Conservation (phyloP, 2,888 invertebrate species). For the Callimorpha dominula region DNA sequence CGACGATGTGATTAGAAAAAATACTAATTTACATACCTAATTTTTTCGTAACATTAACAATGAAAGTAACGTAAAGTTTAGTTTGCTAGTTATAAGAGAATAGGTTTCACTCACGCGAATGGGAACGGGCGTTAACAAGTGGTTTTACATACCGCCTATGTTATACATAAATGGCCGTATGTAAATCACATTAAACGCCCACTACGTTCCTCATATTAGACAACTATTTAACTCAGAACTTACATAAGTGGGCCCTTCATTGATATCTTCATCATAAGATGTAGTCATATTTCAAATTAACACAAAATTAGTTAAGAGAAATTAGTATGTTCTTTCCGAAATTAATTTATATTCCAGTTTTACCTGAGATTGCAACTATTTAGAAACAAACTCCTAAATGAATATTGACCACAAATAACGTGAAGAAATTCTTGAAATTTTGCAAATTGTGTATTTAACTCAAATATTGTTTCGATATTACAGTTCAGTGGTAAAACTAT, state of each 20-base stretch:
- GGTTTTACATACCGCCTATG: constrained; percentile 21
- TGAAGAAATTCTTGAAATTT: no score
- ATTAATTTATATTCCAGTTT: no score
- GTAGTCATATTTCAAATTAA: neutral
- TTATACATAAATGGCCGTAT: constrained; percentile 7
- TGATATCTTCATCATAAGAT: neutral
- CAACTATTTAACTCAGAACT: neutral
- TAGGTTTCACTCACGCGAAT: neutral
- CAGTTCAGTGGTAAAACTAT: no score
- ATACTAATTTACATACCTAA: constrained; percentile 40
- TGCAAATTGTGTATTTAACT: no score
- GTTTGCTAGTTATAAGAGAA: neutral
- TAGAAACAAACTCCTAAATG: no score
- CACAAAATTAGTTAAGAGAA: neutral
- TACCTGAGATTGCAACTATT: no score
- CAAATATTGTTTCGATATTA: no score
- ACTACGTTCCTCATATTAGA: constrained; percentile 3
- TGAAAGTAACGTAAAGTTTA: neutral
- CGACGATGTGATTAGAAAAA: constrained; percentile 58
- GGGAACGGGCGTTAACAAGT: constrained; percentile 17
- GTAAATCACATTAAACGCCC: constrained; percentile 21
- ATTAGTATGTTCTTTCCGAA: no score
- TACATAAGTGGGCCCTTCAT: neutral
- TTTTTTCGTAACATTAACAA: constrained; percentile 1
- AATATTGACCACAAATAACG: no score